A percentile compares a stretch with the other conserved stretches of the same genome.
Evolutionary conservation across 2,797 vertebrate genomes (phyloP).

Genomic region (Hapalemur alaotrensis): DNA sequence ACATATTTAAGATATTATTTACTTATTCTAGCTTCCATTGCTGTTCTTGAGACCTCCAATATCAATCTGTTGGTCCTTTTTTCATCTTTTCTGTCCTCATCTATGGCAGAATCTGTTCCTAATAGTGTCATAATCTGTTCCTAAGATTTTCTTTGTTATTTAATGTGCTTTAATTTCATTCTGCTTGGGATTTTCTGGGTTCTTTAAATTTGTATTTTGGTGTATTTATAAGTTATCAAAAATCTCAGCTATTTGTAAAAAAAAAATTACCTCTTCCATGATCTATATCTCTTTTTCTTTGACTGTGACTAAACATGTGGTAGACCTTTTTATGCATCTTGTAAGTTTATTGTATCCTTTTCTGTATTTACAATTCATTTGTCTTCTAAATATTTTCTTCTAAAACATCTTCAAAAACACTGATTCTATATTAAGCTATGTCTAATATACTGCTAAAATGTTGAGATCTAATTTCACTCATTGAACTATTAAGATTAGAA

Average conservation of each 20-base stretch:
- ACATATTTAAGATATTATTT: neutral
- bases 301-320: neutral
- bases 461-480: neutral
- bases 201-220: neutral
- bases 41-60: neutral
- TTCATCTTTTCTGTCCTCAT: neutral
- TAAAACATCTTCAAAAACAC: neutral
- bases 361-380: neutral
- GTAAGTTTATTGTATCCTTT: neutral
- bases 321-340: neutral
- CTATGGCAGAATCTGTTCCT: neutral
- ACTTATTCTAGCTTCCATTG: neutral
- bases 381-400: neutral
- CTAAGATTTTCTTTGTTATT: neutral
- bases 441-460: neutral
- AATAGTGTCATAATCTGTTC: neutral
- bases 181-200: neutral
- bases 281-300: neutral
- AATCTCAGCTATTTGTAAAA: neutral
- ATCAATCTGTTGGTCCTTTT: neutral
- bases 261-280: neutral
- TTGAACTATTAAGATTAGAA: neutral
- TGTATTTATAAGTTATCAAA: neutral
- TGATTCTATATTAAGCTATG: neutral
- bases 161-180: neutral